Percentiles rank a stretch among this genome's conserved stretches.
phyloP scores from a whole-genome alignment of 2,113 vertebrate species.

The Tapirus terrestris region DNA sequence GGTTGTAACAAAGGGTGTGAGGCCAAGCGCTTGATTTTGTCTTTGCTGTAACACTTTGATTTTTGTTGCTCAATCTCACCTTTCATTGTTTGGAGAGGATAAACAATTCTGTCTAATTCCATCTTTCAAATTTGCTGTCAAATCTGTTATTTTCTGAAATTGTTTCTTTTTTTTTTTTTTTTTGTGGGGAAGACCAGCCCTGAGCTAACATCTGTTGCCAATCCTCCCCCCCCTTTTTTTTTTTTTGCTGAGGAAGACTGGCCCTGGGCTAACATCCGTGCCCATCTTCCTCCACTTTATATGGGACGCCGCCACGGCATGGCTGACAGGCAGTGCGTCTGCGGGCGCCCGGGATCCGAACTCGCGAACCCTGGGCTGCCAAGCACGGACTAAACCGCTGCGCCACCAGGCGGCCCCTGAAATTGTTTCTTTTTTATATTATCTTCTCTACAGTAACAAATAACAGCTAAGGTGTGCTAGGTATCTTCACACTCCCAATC shows the following conservation, averaged over 20 bases:
- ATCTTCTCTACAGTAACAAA: neutral
- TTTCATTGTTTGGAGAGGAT: neutral
- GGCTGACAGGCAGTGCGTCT: no score
- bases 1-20: neutral
- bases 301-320: no score
- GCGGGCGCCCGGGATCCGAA: no score
- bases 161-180: neutral
- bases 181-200: no score
- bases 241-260: no score
- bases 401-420: no score
- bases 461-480: neutral
- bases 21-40: neutral
- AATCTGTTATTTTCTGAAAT: neutral
- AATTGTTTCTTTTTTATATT: neutral
- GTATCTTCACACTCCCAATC: neutral
- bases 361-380: no score
- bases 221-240: no score
- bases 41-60: neutral
- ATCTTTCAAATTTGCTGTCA: neutral
- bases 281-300: no score
- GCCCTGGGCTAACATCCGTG: no score
- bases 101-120: neutral
- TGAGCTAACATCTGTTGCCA: no score
- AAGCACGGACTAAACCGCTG: no score
- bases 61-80: neutral